Evolutionary conservation across 2,113 vertebrate species (phyloP), one percentile per base, ranked within the genome.

Genomic region (Pollimyrus isidori): DNA sequence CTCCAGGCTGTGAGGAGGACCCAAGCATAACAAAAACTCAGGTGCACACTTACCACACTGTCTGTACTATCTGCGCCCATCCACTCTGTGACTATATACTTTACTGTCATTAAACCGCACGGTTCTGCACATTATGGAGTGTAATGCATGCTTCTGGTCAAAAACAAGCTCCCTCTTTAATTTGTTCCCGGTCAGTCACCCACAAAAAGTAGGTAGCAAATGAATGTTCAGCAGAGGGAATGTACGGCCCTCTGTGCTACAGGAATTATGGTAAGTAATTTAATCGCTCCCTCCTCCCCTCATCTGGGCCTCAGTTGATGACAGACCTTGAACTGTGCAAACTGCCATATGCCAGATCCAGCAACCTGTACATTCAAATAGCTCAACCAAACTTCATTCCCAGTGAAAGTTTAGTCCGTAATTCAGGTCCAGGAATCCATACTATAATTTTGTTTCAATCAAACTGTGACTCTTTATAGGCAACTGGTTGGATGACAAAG

Each of bases 231-330:
- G 7, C 52, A 85, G 88, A 86, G 49, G 88, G 62, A 89, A 52
- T 39, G 65, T 45, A 56, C 23, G 45, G 45, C 13, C 73, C 88
- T 90, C 52, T 76, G 69, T 92, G 46, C 88, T 89, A 69, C 52
- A 46, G 87, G 89, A 90, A 91, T 92, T 95, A 96, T 93, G 94
- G 94, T 94, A 95, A 90, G 95, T 94, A 96, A 96, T 93, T 90
- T 89, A 93, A 96, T 95, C 93, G 87, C 58, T 91, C 90, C 10
- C n/a, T 62, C 65, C 91, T 89, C 23, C 23, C 53, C 83, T 53
- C 50, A 58, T 26, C 80, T 87, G 73, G 90, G 82, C 19, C 88
- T 62, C 88, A 88, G 87, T 62, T 89, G 82, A 87, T 88, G 90
- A 87, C 10, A 82, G 85, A 73, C 86, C 88, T 91, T 53, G 92